Conservation (phyloP, 2,888 invertebrate species). For the Drosophila vallismaia region DNA sequence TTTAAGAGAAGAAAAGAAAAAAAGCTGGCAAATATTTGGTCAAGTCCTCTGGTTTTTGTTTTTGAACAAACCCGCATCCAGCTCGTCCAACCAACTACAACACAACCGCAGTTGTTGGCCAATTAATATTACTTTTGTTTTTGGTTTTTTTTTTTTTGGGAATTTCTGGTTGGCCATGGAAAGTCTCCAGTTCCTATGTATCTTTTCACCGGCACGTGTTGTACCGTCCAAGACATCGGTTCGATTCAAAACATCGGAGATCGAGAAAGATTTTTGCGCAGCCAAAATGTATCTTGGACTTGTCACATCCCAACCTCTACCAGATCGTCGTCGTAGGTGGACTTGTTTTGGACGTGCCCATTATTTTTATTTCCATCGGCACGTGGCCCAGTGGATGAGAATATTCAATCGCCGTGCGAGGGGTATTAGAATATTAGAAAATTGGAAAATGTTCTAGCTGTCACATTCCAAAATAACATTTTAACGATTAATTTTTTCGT, state of each 20-base stretch:
- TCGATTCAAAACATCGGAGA: constrained; percentile 9
- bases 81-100: constrained; percentile 24
- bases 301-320: constrained; percentile 23
- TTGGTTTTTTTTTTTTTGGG: constrained; percentile 5
- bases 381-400: constrained; percentile 18
- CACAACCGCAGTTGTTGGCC: constrained; percentile 31
- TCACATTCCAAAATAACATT: constrained; percentile 11
- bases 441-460: constrained; percentile 35
- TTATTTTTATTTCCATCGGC: constrained; percentile 24
- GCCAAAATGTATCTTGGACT: constrained; percentile 21
- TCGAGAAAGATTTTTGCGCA: constrained; percentile 39
- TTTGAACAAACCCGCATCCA: constrained; percentile 23
- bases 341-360: constrained; percentile 38
- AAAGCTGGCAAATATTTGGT: constrained; percentile 46
- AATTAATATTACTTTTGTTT: constrained; percentile 22
- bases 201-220: constrained; percentile 25
- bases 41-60: constrained; percentile 39
- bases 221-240: neutral
- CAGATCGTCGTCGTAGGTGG: constrained; percentile 20
- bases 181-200: constrained; percentile 28
- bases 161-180: constrained; percentile 34
- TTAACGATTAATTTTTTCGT: constrained; percentile 25
- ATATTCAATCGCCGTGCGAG: constrained; percentile 13
- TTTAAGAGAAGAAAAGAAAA: constrained; percentile 7
- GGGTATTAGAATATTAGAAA: constrained; percentile 29